Conservation (phyloP, 2,888 invertebrate genomes). For the Tiphia femorata region DNA sequence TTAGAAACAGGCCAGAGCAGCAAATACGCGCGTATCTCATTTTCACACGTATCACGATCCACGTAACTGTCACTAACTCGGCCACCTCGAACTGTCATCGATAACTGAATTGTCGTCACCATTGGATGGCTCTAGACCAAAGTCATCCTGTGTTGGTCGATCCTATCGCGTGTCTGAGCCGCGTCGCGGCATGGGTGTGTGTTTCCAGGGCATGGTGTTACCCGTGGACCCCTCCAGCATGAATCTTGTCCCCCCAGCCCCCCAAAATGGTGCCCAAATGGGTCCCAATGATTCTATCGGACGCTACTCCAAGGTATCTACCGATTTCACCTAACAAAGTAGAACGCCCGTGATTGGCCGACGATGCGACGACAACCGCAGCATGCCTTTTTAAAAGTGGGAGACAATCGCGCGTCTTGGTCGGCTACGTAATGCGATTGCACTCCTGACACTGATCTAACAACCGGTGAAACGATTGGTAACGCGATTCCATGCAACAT, state of each 20-base stretch:
- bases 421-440: too few relatives aligned
- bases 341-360: neutral
- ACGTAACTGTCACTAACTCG: constrained; percentile 42
- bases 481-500: too few relatives aligned
- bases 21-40: too few relatives aligned
- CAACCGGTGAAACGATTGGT: too few relatives aligned
- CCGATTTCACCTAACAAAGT: constrained; percentile 39
- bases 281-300: constrained; percentile 53
- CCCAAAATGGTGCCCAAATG: constrained; percentile 50
- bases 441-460: too few relatives aligned
- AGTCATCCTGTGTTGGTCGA: constrained; percentile 24
- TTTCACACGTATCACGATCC: constrained; percentile 27
- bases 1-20: constrained; percentile 16
- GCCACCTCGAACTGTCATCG: constrained; percentile 8
- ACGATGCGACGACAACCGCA: neutral
- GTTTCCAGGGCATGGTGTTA: constrained; percentile 55
- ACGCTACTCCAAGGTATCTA: constrained; percentile 55
- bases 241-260: constrained; percentile 53
- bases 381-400: too few relatives aligned
- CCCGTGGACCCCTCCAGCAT: constrained; percentile 53
- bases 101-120: constrained; percentile 1
- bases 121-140: too few relatives aligned
- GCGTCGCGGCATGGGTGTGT: constrained; percentile 50
- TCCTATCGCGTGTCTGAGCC: constrained; percentile 43
- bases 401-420: too few relatives aligned